phyloP scores from a whole-genome alignment of 2,113 vertebrate genomes.

The Hydropotes inermis region DNA sequence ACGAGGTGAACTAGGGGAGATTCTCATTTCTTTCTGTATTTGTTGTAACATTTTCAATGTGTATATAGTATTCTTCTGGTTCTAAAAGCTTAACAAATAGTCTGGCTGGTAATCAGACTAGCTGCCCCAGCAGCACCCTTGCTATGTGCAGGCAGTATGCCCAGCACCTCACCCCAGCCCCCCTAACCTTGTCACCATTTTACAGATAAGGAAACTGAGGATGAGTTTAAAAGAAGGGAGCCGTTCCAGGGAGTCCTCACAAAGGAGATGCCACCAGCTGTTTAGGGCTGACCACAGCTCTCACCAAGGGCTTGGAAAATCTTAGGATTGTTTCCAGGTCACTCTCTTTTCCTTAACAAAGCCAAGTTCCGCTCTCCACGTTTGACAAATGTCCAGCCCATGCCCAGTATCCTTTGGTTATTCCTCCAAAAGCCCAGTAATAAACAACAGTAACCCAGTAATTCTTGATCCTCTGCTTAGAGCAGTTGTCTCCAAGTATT shows the following conservation, averaged over 20 bases:
- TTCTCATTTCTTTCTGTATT: not conserved
- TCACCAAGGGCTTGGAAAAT: not conserved
- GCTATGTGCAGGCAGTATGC: not conserved
- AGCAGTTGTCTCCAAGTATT: not conserved
- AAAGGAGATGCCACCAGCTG: too few relatives aligned
- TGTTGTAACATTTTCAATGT: not conserved
- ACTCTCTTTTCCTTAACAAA: not conserved
- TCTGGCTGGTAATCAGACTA: not conserved
- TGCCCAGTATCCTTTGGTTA: not conserved
- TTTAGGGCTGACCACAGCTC: not conserved
- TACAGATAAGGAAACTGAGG: not conserved
- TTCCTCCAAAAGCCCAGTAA: not conserved
- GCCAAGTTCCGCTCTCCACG: not conserved
- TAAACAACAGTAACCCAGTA: not conserved
- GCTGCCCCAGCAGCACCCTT: not conserved
- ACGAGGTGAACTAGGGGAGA: not conserved
- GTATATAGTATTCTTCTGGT: not conserved
- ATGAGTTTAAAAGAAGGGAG: not conserved
- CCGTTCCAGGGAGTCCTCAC: not conserved
- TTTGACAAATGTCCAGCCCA: rapidly evolving
- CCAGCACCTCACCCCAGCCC: not conserved
- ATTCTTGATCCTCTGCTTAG: not conserved
- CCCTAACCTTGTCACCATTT: not conserved
- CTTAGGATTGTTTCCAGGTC: not conserved
- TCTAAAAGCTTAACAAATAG: not conserved